phyloP scores from a whole-genome alignment of 2,113 vertebrate species.

The Apaloderma vittatum region DNA sequence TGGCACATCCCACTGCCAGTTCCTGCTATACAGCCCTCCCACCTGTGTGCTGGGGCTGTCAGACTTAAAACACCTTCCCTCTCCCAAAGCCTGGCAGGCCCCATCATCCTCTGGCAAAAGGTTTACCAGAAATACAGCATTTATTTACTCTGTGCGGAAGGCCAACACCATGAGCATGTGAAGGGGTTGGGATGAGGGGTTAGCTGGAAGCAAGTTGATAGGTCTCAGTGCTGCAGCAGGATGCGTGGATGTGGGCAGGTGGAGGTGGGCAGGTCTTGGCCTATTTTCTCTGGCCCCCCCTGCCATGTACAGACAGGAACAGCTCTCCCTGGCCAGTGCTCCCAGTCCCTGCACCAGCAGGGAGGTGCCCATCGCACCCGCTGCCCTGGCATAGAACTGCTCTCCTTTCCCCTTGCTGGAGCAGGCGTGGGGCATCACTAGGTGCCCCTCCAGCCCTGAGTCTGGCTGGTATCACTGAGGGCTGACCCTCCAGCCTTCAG shows the following conservation, averaged over 20 bases:
- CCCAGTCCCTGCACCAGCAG: accelerated
- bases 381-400: not conserved
- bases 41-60: not conserved
- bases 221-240: not conserved
- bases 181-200: not conserved
- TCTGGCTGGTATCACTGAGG: accelerated
- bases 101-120: not conserved
- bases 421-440: accelerated
- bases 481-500: not conserved
- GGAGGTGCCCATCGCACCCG: not conserved
- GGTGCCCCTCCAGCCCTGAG: accelerated
- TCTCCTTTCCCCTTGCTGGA: not conserved
- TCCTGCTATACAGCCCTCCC: not conserved
- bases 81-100: not conserved
- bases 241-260: accelerated
- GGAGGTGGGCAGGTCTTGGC: not conserved
- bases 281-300: not conserved
- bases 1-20: not conserved
- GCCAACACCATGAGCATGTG: accelerated
- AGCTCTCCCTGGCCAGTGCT: not conserved
- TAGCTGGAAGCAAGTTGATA: not conserved
- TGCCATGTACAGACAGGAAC: not conserved
- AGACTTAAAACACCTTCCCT: not conserved
- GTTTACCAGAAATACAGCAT: not conserved
- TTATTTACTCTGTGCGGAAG: not conserved